A percentile compares a stretch with the other conserved stretches of the same genome.
Evolutionary conservation across 35 echinoderm and acorn worm genomes (phyloP).

Genomic region (Strongylocentrotus purpuratus): DNA sequence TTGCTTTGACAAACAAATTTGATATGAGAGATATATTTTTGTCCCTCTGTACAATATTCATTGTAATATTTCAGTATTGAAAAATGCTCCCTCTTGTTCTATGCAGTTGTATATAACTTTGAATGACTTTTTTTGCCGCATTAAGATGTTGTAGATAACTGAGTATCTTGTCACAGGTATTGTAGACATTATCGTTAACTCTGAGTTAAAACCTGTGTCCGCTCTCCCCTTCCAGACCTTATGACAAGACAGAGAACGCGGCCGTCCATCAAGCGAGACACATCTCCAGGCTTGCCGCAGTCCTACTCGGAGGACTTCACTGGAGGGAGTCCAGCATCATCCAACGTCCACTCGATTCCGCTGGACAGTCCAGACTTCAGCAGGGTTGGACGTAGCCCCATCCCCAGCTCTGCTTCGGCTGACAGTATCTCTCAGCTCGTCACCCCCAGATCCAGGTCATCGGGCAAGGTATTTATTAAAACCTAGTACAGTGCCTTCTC

Average conservation of each 20-base stretch:
- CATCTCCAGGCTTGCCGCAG: background rate
- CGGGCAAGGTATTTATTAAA: background rate
- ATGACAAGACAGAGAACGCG: background rate
- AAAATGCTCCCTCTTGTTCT: too few species aligned
- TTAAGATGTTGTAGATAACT: too few species aligned
- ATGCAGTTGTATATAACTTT: too few species aligned
- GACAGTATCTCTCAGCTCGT: background rate
- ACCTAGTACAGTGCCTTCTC: too few species aligned
- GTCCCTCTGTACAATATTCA: too few species aligned
- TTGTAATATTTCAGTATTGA: too few species aligned
- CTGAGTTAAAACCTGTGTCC: background rate
- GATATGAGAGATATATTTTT: too few species aligned
- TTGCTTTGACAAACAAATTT: too few species aligned
- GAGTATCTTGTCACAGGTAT: background rate
- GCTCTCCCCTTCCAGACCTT: background rate
- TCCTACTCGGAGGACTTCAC: conserved; percentile 18
- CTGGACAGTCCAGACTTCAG: conserved; percentile 18
- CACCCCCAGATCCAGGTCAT: background rate
- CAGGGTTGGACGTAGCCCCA: background rate
- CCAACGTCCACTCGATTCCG: background rate
- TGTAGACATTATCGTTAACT: background rate
- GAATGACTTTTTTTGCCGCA: too few species aligned
- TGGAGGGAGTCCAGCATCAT: background rate
- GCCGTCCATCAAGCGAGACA: background rate
- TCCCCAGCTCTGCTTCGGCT: background rate